Evolutionary conservation across 2,797 vertebrate species (phyloP).

Genomic region (Ciconia nigra): DNA sequence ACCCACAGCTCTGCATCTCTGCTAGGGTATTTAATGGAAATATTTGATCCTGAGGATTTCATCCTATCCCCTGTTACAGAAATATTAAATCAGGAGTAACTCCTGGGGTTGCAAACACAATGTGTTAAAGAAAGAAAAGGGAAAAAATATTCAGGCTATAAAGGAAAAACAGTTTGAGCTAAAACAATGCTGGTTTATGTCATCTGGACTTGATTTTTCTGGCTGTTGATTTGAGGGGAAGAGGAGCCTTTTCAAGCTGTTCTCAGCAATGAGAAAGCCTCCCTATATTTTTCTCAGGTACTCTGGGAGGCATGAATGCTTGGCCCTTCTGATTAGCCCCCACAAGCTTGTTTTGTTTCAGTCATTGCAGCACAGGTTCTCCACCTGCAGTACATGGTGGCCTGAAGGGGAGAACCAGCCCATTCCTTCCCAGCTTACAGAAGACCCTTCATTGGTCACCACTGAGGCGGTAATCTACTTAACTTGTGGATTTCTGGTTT

Average conservation of each 20-base stretch:
- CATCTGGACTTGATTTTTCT: not conserved
- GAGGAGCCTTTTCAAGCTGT: not conserved
- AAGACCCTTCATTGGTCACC: not conserved
- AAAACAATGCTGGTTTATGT: not conserved
- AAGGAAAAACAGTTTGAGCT: not conserved
- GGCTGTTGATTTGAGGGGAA: not conserved
- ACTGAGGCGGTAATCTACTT: not conserved
- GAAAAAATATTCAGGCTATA: not conserved
- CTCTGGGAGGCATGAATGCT: not conserved
- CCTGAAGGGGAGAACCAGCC: not conserved
- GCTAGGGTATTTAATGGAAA: not conserved
- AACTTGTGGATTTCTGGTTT: not conserved
- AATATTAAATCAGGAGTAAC: not conserved
- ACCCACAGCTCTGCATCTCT: not conserved
- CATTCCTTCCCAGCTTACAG: not conserved
- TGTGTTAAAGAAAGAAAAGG: not conserved
- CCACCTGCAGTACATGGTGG: rapidly evolving
- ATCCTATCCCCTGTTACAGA: not conserved
- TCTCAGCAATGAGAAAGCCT: not conserved
- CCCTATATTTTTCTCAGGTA: not conserved
- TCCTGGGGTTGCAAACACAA: not conserved
- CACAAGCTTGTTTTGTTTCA: not conserved
- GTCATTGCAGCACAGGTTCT: not conserved
- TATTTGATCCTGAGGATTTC: not conserved
- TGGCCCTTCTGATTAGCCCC: not conserved